These are phyloP conservation scores for Hydra vulgaris DNA, from an alignment of 30 jellyfish, hydroid and myxozoan genomes.

Conservation along the genomic window DNA sequence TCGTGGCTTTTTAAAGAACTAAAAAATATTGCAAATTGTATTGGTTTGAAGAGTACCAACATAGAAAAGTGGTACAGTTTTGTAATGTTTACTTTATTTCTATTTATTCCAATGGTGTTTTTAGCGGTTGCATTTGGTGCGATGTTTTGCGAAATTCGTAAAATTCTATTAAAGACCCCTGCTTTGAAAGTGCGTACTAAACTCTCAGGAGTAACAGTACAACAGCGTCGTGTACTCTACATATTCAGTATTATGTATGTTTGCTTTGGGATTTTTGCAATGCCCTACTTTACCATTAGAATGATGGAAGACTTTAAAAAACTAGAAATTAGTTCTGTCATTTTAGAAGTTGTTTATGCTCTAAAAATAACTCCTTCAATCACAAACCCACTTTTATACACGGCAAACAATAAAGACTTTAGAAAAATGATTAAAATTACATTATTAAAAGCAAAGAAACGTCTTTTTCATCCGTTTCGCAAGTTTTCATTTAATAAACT, in stretches of 20 bases:
- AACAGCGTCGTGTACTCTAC: conserved; percentile 17
- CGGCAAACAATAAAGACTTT: conserved; percentile 15
- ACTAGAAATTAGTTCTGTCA: not conserved
- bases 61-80: conserved; percentile 12
- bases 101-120: conserved; percentile 12
- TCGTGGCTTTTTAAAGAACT: conserved; percentile 4
- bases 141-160: conserved; percentile 20
- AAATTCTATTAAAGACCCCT: conserved; percentile 8
- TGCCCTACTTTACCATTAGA: conserved; percentile 20
- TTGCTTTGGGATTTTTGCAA: conserved; percentile 8
- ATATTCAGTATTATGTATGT: conserved; percentile 16
- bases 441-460: not conserved
- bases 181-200: not conserved
- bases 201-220: conserved; percentile 4
- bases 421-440: conserved; percentile 1
- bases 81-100: not conserved
- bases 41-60: not conserved
- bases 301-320: not conserved
- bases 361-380: conserved; percentile 3
- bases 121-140: not conserved
- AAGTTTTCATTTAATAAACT: not conserved
- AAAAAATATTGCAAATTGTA: not conserved
- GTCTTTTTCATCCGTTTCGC: conserved; percentile 12
- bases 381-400: conserved; percentile 5
- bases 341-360: conserved; percentile 6